Evolutionary conservation across 2,113 vertebrate genomes (phyloP), one percentile per base, ranked within the genome.

Genomic region (Halcyon malimbica): DNA sequence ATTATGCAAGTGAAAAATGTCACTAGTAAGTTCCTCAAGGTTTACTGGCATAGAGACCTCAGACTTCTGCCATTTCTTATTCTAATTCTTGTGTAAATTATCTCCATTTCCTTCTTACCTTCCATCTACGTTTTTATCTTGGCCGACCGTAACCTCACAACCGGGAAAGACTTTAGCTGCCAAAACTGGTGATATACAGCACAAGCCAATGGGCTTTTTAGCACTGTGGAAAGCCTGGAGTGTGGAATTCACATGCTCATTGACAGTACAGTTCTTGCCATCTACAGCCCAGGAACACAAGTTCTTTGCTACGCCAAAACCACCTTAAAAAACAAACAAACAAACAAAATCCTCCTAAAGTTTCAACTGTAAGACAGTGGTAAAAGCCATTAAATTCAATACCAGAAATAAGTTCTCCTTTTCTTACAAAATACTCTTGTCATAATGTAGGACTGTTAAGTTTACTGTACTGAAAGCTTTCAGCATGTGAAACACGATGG

Each of bases 221-320:
- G 97, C 97, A 17, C 87, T 70, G 90, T 98, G 97, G 83, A 98
- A 99, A 14, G 98, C 98, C 78, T 98, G 95, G 92, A 99, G 97
- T 12, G 95, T 94, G 21, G 97, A 91, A 51, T 97, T 97, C 18
- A 99, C 98, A 0, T 98, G 97, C 16, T 96, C 96, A 0, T 98
- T 98, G 7, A 99, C 97, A 3, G 95, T 90, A 75, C 98, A 99
- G 93, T 98, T 97, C 95, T 99, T 99, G 56, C 98, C 98, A 93
- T 98, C 92, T 70, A 98, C 97, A 6, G 99, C 99, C 99, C 99
- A 99, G 8, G 98, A 98, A 35, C 98, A 99, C 16, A 99, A 93
- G 92, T 98, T 99, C 96, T 98, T 98, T 12, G 98, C 98, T 41
- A 98, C 98, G 44, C 98, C 98, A 92, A 99, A 98, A 60, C 98